Percentiles rank a stretch among this genome's conserved stretches.
phyloP scores from a whole-genome alignment of 2,797 vertebrate genomes.

The Calcarius lapponicus region DNA sequence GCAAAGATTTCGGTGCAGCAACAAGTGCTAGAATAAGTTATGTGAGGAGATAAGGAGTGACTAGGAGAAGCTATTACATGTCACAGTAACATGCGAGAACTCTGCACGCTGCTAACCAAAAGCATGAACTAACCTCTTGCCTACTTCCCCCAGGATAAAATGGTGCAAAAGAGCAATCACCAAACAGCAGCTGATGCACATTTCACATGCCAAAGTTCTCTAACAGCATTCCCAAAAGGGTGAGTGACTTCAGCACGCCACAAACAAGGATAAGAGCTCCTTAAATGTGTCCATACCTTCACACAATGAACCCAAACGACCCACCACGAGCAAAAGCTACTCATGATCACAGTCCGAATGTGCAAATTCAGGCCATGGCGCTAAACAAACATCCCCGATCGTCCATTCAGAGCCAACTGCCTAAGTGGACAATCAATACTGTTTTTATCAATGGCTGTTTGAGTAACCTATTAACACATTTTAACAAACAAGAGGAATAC shows the following conservation, averaged over 20 bases:
- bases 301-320: accelerated
- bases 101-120: accelerated
- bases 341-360: not conserved
- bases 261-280: not conserved
- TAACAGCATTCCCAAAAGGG: not conserved
- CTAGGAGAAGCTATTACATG: not conserved
- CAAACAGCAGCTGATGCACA: slow-evolving; percentile 1
- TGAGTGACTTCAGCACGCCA: not conserved
- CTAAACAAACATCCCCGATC: not conserved
- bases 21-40: not conserved
- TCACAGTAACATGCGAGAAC: not conserved
- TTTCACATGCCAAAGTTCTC: not conserved
- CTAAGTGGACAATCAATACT: accelerated
- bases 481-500: not conserved
- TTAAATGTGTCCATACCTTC: accelerated
- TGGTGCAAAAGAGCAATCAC: not conserved
- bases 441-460: not conserved
- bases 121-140: not conserved
- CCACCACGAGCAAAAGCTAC: accelerated
- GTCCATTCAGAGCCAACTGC: not conserved
- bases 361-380: not conserved
- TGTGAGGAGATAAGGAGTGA: not conserved
- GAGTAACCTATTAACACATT: not conserved
- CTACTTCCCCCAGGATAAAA: not conserved
- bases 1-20: not conserved